Percentiles rank a stretch among this genome's conserved stretches.
These are phyloP conservation scores for Falco punctatus DNA, from an alignment of 2,113 vertebrate species.

Conservation along the genomic window DNA sequence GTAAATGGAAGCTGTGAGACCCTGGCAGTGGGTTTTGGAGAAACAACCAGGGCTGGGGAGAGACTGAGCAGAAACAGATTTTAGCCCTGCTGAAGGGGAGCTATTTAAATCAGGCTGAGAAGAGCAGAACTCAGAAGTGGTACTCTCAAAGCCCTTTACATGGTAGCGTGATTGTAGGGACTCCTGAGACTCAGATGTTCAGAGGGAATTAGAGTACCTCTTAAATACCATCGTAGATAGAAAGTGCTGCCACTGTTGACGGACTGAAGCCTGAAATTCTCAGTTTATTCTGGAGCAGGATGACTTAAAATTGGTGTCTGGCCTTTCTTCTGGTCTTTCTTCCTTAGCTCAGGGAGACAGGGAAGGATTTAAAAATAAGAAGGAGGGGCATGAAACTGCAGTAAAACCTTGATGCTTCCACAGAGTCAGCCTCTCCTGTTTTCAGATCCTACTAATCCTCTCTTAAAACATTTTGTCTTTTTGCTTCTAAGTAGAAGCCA, in stretches of 20 bases:
- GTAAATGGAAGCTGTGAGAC: neutral
- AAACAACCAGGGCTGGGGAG: neutral
- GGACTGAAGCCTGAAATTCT: neutral
- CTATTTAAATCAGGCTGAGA: neutral
- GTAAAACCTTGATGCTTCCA: neutral
- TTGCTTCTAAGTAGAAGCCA: neutral
- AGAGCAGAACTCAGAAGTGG: neutral
- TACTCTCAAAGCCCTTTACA: neutral
- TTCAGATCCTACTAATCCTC: neutral
- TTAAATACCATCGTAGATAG: neutral
- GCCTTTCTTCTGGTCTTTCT: neutral
- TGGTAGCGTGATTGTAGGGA: rapidly evolving
- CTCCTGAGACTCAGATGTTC: rapidly evolving
- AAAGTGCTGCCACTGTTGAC: neutral
- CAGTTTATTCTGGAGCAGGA: neutral
- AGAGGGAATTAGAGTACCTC: neutral
- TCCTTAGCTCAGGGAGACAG: neutral
- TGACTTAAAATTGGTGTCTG: neutral
- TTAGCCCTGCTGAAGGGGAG: neutral
- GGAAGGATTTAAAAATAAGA: neutral
- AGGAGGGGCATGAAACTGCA: neutral
- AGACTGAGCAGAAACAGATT: neutral
- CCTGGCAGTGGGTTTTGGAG: neutral
- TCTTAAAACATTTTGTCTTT: neutral
- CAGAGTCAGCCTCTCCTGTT: neutral